phyloP scores from a whole-genome alignment of 2,888 invertebrate genomes.

The Standfussiana lucernea region DNA sequence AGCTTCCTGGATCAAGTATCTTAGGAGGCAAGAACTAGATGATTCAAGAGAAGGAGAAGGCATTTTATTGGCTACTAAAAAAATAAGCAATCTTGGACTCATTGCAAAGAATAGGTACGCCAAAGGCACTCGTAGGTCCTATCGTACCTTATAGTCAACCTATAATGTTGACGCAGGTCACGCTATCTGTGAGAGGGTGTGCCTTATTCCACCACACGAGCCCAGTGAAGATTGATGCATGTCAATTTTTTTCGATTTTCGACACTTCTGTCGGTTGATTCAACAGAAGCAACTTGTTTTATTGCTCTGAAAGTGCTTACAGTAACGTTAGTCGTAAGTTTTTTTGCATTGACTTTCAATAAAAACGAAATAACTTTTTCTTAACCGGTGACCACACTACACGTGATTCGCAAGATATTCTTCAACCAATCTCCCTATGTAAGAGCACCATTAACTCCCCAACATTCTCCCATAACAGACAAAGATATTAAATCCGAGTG shows the following conservation, averaged over 20 bases:
- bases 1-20: conserved; percentile 28
- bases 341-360: neutral
- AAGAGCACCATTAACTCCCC: conserved; percentile 12
- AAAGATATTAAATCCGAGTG: conserved; percentile 42
- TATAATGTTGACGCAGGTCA: neutral
- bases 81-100: neutral
- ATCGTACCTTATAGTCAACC: neutral
- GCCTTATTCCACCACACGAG: neutral
- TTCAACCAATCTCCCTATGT: neutral
- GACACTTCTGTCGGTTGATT: neutral
- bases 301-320: neutral
- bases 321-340: neutral
- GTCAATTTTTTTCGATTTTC: neutral
- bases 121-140: no score
- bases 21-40: conserved; percentile 1
- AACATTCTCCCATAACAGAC: conserved; percentile 20
- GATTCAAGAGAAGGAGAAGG: neutral
- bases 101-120: neutral
- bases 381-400: neutral
- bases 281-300: neutral
- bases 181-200: neutral
- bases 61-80: neutral
- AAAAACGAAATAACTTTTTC: neutral
- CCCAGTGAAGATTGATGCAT: neutral
- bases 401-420: neutral